Percentiles rank a stretch among this genome's conserved stretches.
These are phyloP conservation scores for Catharus ustulatus DNA, from an alignment of 2,797 vertebrate genomes.

Conservation along the genomic window DNA sequence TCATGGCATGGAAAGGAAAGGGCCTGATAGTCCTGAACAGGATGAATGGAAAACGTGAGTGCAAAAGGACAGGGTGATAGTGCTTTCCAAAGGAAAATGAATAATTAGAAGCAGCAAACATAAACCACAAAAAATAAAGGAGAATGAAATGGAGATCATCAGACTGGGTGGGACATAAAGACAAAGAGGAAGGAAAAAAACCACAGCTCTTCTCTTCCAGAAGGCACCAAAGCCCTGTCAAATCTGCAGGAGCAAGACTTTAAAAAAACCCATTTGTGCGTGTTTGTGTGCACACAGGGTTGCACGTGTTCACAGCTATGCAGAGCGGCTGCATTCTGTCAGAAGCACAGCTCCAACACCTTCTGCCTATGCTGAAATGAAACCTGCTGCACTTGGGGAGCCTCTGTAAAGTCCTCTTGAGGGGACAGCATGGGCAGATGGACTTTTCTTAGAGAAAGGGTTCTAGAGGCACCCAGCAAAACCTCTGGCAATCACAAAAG, in stretches of 20 bases:
- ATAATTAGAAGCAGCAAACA: slow-evolving; percentile 33
- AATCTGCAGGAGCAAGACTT: neutral
- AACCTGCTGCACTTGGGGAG: neutral
- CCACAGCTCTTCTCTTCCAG: slow-evolving; percentile 13
- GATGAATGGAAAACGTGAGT: neutral
- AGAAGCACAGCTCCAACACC: neutral
- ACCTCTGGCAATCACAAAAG: neutral
- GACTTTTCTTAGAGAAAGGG: neutral
- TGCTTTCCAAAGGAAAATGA: slow-evolving; percentile 9
- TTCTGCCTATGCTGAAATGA: neutral
- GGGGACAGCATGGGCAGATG: fast-evolving
- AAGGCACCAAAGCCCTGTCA: neutral
- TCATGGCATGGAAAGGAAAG: neutral
- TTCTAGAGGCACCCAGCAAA: neutral
- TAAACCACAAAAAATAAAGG: slow-evolving; percentile 35
- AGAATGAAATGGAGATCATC: neutral
- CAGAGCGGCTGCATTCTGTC: neutral
- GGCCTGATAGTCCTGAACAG: neutral
- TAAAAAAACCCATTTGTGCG: neutral
- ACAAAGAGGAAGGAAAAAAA: slow-evolving; percentile 11
- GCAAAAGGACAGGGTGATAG: neutral
- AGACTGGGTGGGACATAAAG: neutral
- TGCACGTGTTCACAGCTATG: neutral
- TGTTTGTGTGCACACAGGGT: neutral
- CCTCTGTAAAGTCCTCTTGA: neutral